A percentile compares a stretch with the other conserved stretches of the same genome.
Conservation (phyloP, 2,113 vertebrate genomes). For the Burhinus bistriatus region DNA sequence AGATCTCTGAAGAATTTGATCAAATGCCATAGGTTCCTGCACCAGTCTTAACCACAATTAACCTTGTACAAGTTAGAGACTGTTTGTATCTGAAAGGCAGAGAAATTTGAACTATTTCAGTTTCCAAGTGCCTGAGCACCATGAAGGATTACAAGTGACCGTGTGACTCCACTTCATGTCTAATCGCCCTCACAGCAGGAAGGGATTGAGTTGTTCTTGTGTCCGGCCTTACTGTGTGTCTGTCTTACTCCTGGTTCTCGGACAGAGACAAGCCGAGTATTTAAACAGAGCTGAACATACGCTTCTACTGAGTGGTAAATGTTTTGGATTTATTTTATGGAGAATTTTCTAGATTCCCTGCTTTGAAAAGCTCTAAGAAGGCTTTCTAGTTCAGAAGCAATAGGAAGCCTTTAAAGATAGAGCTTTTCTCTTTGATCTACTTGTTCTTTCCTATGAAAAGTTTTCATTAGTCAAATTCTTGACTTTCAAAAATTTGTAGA, state of each 20-base stretch:
- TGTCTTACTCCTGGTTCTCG: neutral
- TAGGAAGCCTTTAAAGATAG: neutral
- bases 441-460: neutral
- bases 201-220: neutral
- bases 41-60: constrained; percentile 12
- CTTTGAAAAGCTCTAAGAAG: neutral
- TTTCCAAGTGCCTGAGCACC: constrained; percentile 16
- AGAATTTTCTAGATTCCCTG: neutral
- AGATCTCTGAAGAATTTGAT: neutral
- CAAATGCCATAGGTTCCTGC: neutral
- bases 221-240: neutral
- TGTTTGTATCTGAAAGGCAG: constrained; percentile 42
- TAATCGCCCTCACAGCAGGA: constrained; percentile 30
- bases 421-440: neutral
- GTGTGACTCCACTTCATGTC: constrained; percentile 22
- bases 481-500: neutral
- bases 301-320: neutral
- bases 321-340: constrained; percentile 9
- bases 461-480: neutral
- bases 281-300: neutral
- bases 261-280: neutral
- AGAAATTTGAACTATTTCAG: constrained; percentile 8
- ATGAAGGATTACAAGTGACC: neutral
- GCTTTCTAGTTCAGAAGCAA: neutral
- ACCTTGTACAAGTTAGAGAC: neutral